Conservation (phyloP, 2,888 invertebrate genomes). For the Cryptophagus acutangulus region DNA sequence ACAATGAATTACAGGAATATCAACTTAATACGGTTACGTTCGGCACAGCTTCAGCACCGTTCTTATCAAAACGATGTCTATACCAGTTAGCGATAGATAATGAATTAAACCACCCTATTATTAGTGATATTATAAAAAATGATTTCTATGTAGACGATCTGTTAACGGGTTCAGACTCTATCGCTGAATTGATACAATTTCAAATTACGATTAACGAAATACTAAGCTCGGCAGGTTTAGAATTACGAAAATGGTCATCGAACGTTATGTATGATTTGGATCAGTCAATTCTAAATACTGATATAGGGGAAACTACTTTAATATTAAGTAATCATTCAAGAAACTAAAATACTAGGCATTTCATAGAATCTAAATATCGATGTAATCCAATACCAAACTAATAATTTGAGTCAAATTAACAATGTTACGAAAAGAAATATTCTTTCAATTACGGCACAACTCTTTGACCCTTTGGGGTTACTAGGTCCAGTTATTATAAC, state of each 20-base stretch:
- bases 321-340: too few species aligned
- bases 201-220: too few species aligned
- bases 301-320: too few species aligned
- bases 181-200: too few species aligned
- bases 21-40: conserved; percentile 13
- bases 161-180: conserved; percentile 12
- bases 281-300: too few species aligned
- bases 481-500: conserved; percentile 2
- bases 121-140: not conserved
- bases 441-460: conserved; percentile 3
- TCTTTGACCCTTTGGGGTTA: conserved; percentile 13
- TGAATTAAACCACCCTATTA: not conserved
- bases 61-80: conserved; percentile 7
- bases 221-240: too few species aligned
- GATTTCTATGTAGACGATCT: conserved; percentile 17
- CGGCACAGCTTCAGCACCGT: conserved; percentile 16
- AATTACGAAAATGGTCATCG: too few species aligned
- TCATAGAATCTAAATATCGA: too few species aligned
- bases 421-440: conserved; percentile 1
- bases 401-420: too few species aligned
- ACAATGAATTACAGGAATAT: not conserved
- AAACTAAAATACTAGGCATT: too few species aligned
- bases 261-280: too few species aligned
- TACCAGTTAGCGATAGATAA: conserved; percentile 3
- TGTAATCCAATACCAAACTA: too few species aligned